Base-by-base conservation (phyloP, 2,888 invertebrate genomes). In the Drosophila silvestris region DNA sequence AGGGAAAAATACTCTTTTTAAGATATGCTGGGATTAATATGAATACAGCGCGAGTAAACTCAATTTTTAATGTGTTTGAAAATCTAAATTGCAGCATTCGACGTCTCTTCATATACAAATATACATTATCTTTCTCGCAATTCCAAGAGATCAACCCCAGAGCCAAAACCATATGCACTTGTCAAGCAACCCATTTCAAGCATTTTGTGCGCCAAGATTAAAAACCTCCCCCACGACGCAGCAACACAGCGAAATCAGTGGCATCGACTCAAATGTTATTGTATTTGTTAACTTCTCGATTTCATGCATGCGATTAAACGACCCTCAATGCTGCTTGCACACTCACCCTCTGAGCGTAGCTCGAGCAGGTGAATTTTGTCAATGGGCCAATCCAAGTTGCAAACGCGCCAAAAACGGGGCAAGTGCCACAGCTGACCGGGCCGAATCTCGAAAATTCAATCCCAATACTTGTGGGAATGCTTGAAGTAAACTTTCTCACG, bases 401-500 rank as follows among this genome's bases (percentile, higher is more conserved):
- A 76, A 74, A 73, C 58, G 79, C 67, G 62, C 65, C 74, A 73
- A 73, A 63, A 74, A 62, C 82, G 76, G 71, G 77, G 75, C 85
- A 84, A 87, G 82, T 85, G 85, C 78, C 83, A 77, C 90, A 85
- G 89, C 85, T 90, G 85, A 85, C 83, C 87, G 76, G 70, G 74
- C 81, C 81, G 54, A 82, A 71, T 79, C 77, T 71, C 63, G 56
- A 69, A 84, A 91, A 70, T 79, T 62, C 80, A 85, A 85, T 87
- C 67, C 87, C 89, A 90, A 87, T 87, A 89, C 91, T 87, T 93
- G 93, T 93, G 93, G 93, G 93, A 93, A 93, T 93, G 91, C 90
- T 87, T 90, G 89, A 86, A 91, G 91, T 91, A 88, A 92, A 93
- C 91, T 93, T 93, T 93, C 93, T 93, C 93, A 93, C 93, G 93